A percentile compares a stretch with the other conserved stretches of the same genome.
Evolutionary conservation across 2,113 vertebrate genomes (phyloP).

Genomic region (Embiotoca jacksoni): DNA sequence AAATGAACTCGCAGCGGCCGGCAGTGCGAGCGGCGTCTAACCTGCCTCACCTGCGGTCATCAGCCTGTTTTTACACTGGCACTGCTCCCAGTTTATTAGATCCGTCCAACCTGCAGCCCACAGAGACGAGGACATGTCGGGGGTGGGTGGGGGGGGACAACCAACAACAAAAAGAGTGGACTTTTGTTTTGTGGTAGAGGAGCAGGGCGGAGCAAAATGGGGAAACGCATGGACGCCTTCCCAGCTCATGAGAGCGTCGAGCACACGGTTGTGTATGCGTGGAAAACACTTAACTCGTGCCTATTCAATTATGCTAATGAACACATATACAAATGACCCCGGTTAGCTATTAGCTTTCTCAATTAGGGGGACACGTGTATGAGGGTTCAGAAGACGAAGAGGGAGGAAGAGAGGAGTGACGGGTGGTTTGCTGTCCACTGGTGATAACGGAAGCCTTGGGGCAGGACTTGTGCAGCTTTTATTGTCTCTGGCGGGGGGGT

Average conservation of each 20-base stretch:
- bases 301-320: conserved; percentile 81
- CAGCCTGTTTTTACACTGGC: conserved; percentile 13
- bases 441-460: conserved; percentile 46
- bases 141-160: background rate
- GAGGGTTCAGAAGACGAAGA: conserved; percentile 18
- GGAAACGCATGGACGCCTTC: conserved; percentile 4
- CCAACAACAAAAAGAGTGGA: conserved; percentile 7
- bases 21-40: conserved; percentile 4
- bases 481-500: conserved; percentile 26
- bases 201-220: background rate
- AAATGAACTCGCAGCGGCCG: conserved; percentile 27
- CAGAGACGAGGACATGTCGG: conserved; percentile 27
- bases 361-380: conserved; percentile 69
- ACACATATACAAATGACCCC: conserved; percentile 76
- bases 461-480: conserved; percentile 34
- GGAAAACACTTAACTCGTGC: conserved; percentile 72
- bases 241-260: conserved; percentile 5
- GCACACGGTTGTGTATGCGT: conserved; percentile 15
- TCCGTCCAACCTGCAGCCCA: background rate
- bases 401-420: conserved; percentile 10
- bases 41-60: conserved; percentile 3
- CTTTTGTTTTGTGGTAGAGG: background rate
- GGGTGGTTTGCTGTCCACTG: conserved; percentile 45
- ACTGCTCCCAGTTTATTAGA: conserved; percentile 28
- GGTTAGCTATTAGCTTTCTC: conserved; percentile 65